These are phyloP conservation scores for Labeo calbasu DNA, from an alignment of 2,797 vertebrate genomes.

Conservation along the genomic window DNA sequence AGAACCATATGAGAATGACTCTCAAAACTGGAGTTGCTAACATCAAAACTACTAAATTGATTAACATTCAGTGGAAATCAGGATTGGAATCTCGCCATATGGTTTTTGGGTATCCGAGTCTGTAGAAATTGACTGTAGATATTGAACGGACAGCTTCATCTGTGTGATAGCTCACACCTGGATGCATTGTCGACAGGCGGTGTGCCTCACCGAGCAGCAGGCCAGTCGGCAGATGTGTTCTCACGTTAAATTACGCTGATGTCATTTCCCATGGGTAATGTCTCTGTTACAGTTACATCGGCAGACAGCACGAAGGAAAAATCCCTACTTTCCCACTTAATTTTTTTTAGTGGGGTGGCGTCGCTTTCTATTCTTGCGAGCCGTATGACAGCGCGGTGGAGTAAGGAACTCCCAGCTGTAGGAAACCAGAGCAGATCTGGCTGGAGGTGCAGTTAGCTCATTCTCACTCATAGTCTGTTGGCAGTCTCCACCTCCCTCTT, in stretches of 20 bases:
- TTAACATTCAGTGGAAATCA: conserved; percentile 28
- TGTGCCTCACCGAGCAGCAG: conserved; percentile 19
- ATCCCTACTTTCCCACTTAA: conserved; percentile 26
- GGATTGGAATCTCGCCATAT: conserved; percentile 32
- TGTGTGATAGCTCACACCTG: conserved; percentile 43
- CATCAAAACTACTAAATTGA: conserved; percentile 25
- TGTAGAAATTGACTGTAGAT: conserved; percentile 31
- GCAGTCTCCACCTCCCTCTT: conserved; percentile 41
- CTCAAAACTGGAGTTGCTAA: conserved; percentile 13
- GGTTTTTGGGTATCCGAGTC: conserved; percentile 10
- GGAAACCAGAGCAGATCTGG: conserved; percentile 48
- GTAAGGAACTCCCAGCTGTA: conserved; percentile 71
- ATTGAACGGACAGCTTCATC: conserved; percentile 30
- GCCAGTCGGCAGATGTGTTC: conserved; percentile 55
- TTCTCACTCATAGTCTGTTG: conserved; percentile 35
- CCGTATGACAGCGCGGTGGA: conserved; percentile 63
- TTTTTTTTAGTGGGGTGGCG: conserved; percentile 6
- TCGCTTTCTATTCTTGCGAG: conserved; percentile 45
- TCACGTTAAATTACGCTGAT: conserved; percentile 54
- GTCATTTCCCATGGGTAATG: conserved; percentile 52
- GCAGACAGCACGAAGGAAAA: conserved; percentile 35
- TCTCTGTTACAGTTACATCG: conserved; percentile 51
- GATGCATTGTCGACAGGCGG: conserved; percentile 30
- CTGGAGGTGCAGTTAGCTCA: conserved; percentile 55
- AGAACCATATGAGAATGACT: conserved; percentile 1